phyloP scores from a whole-genome alignment of 1,140 invertebrate genomes.

The Pseudomyrmex cubaensis region DNA sequence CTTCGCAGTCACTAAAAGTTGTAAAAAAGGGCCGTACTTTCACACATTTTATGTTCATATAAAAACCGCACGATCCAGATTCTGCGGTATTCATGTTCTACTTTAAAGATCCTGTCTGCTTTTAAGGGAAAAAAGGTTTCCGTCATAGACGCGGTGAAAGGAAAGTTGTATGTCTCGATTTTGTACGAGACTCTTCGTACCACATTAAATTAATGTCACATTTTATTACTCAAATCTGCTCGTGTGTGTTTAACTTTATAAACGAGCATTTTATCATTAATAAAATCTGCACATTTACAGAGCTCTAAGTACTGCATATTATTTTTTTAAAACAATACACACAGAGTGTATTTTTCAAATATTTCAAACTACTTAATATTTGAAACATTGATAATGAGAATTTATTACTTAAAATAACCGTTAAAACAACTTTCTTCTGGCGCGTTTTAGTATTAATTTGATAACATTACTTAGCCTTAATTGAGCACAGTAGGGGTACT shows the following conservation, averaged over 20 bases:
- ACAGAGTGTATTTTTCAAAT: no score
- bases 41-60: conserved; percentile 5
- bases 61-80: not conserved
- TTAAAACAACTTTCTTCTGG: conserved; percentile 5
- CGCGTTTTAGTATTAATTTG: not conserved
- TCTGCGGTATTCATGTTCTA: conserved; percentile 3
- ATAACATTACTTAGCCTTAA: conserved; percentile 25
- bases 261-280: not conserved
- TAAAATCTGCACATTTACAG: not conserved
- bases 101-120: not conserved
- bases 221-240: not conserved
- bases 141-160: not conserved
- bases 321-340: no score
- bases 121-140: not conserved
- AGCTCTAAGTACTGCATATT: not conserved
- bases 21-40: conserved; percentile 3
- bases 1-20: not conserved
- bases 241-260: not conserved
- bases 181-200: not conserved
- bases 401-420: not conserved
- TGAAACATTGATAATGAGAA: not conserved
- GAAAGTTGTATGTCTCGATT: not conserved
- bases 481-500: conserved; percentile 57
- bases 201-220: not conserved
- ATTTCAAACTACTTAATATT: not conserved